phyloP scores from a whole-genome alignment of 2,113 vertebrate species.

The Tonatia bakeri region DNA sequence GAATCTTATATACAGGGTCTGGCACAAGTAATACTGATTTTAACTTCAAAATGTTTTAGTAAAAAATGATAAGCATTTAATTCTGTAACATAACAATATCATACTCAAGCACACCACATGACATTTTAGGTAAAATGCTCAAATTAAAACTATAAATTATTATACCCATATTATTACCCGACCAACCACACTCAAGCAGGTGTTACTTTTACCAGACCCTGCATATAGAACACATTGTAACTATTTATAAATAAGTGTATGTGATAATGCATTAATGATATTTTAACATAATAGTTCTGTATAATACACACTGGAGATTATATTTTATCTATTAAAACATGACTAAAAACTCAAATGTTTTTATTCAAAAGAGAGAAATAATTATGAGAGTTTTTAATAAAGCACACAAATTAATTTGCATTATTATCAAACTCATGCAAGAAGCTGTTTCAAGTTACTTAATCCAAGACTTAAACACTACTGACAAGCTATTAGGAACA shows the following conservation, averaged over 20 bases:
- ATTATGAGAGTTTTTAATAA: not conserved
- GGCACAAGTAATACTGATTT: too few relatives aligned
- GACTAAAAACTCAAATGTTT: not conserved
- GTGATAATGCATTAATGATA: not conserved
- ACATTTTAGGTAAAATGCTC: too few relatives aligned
- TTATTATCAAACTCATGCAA: not conserved
- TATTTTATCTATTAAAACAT: not conserved
- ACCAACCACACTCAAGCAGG: too few relatives aligned
- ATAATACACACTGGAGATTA: not conserved
- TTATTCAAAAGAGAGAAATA: not conserved
- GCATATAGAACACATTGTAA: not conserved
- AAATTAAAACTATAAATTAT: too few relatives aligned
- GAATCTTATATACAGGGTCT: not conserved
- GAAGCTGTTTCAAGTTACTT: not conserved
- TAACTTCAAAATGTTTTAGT: too few relatives aligned
- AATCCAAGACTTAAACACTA: not conserved
- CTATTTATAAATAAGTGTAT: not conserved
- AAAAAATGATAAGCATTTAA: too few relatives aligned
- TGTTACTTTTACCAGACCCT: too few relatives aligned
- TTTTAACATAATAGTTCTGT: not conserved
- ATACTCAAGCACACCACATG: too few relatives aligned
- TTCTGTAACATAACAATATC: too few relatives aligned
- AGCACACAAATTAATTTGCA: not conserved
- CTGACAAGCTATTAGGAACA: not conserved
- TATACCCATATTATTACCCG: too few relatives aligned